Evolutionary conservation across 1,140 invertebrate genomes (phyloP), one percentile per base, ranked within the genome.

Genomic region (Drosophila malerkotliana): DNA sequence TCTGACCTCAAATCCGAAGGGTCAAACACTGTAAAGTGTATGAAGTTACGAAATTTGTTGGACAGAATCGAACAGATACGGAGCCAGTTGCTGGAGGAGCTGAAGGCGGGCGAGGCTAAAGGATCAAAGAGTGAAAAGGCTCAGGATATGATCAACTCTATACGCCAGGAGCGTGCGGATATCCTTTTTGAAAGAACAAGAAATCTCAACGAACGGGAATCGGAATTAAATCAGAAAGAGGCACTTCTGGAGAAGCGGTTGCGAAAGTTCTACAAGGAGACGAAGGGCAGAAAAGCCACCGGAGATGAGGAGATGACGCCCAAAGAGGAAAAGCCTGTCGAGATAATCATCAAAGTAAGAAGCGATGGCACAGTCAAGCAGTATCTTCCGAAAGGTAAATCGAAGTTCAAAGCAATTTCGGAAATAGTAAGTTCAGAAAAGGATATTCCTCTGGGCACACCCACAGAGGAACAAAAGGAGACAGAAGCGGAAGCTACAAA

Each of bases 301-400:
- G 39, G 47, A 3, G 24, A 6, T 5, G 24, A 26, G 9, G 51
- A 52, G 12, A 24, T 14, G 1, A 56, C 34, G 2, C 4, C 18
- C 15, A 73, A 53, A 7, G 30, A 45, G 0, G 80, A 87, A 0
- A 61, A 72, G 1, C 90, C 90, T 0, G 28, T 91, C 4, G 84
- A 91, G 56, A 90, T 91, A 14, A 76, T 91, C 10, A 91, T 91
- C 3, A 91, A 91, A 15, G 72, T 90, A 0, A 76, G 54, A 15
- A 87, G 82, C 51, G 90, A 91, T 39, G 74, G 83, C 8, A 79
- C 72, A 1, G 77, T 88, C 0, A 89, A 74, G 34, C 79, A 88
- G 24, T 74, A 45, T 30, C 24, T 44, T 15, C 41, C 41, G 6
- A 47, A 47, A 3, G 4, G 9, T 1, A 75, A 76, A 10, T 7